phyloP scores from a whole-genome alignment of 2,113 vertebrate species.

The Corydoras sp. region DNA sequence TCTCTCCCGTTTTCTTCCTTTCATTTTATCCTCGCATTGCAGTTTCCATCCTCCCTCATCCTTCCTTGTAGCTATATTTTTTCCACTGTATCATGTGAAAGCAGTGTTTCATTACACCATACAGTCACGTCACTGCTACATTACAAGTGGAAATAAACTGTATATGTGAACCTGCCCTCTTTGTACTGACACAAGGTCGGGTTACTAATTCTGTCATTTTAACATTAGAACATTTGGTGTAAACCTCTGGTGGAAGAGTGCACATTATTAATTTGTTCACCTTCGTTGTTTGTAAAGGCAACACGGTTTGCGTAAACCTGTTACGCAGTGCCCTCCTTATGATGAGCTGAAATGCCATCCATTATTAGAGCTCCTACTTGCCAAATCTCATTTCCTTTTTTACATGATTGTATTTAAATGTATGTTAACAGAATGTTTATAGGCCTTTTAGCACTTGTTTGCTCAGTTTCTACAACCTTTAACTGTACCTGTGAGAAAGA shows the following conservation, averaged over 20 bases:
- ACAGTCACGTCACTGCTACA: too few species aligned
- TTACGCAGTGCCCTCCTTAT: not conserved
- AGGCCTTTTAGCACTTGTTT: slow-evolving; percentile 45
- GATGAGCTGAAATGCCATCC: slow-evolving; percentile 29
- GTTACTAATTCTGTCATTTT: not conserved
- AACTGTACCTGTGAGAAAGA: slow-evolving; percentile 28
- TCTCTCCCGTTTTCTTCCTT: too few species aligned
- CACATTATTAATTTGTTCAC: not conserved
- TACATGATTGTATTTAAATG: slow-evolving; percentile 45
- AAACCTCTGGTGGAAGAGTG: not conserved
- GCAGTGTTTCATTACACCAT: too few species aligned
- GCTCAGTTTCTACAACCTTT: slow-evolving; percentile 9
- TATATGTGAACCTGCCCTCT: too few species aligned
- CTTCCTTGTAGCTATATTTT: too few species aligned
- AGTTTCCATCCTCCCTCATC: too few species aligned
- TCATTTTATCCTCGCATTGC: too few species aligned
- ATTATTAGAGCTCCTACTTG: slow-evolving; percentile 44
- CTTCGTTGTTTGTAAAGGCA: slow-evolving; percentile 1
- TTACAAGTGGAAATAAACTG: too few species aligned
- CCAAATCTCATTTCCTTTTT: slow-evolving; percentile 52
- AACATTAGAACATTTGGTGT: not conserved
- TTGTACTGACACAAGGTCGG: too few species aligned
- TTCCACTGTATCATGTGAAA: too few species aligned
- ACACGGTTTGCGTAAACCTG: not conserved
- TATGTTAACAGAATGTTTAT: slow-evolving; percentile 47